Conservation (phyloP, 2,113 vertebrate species). For the Oriolus oriolus region DNA sequence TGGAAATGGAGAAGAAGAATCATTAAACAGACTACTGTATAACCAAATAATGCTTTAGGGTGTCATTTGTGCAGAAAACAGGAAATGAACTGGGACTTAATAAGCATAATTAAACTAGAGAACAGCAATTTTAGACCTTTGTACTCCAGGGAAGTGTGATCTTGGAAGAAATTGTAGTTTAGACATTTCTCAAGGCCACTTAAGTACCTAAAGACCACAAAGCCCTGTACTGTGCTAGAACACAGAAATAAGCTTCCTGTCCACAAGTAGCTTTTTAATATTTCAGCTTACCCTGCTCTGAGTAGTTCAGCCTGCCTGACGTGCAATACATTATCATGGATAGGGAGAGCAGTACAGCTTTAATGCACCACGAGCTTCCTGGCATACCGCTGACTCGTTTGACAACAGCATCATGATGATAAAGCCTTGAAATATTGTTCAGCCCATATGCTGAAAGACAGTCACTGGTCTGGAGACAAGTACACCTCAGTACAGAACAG, state of each 20-base stretch:
- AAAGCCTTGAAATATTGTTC: neutral
- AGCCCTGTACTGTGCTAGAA: neutral
- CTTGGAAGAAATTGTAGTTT: conserved; percentile 47
- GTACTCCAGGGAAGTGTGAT: conserved; percentile 8
- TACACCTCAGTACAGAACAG: neutral
- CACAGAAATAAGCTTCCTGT: neutral
- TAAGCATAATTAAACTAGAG: conserved; percentile 48
- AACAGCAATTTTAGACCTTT: conserved; percentile 9
- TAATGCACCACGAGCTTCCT: neutral
- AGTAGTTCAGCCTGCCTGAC: neutral
- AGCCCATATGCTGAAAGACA: neutral
- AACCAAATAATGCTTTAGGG: conserved; percentile 21
- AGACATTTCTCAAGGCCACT: conserved; percentile 46
- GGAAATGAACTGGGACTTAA: conserved; percentile 45
- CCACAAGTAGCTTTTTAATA: neutral
- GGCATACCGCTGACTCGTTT: neutral
- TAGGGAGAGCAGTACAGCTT: neutral
- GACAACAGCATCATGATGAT: neutral
- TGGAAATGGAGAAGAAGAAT: conserved; percentile 2
- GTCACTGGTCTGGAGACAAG: neutral
- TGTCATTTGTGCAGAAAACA: conserved; percentile 33
- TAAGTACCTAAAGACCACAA: neutral
- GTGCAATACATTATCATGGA: neutral
- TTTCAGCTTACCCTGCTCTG: neutral
- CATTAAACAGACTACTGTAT: conserved; percentile 7